Base-by-base conservation (phyloP, 1,140 invertebrate species). In the Meloidogyne exigua region DNA sequence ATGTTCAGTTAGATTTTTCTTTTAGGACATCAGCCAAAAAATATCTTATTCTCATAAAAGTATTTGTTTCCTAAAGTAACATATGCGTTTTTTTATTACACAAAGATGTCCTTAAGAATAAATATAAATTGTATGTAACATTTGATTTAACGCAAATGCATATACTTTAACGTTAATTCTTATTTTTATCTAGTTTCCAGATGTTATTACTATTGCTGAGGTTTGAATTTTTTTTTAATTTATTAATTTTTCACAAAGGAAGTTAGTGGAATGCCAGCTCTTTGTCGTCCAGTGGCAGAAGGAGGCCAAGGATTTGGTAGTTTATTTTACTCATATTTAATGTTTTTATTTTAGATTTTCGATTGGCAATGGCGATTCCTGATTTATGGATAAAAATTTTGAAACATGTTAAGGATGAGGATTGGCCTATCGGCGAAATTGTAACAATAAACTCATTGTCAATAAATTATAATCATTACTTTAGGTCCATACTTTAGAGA, bases 221-320 rank as follows among this genome's bases (percentile, higher is more conserved):
- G 68, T 74, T 72, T 67, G 15, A 28, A 18, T 18, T 67, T 67
- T 7, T 67, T 68, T 11, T 64, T 77, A 13, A 39, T 21, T 36
- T 62, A 84, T 85, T 10, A 78, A 92, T 65, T 62, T 69, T 72
- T 72, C 9, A 39, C 11, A 76, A n/a, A 57, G 91, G 96, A 99
- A 90, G 96, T 99, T 0, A 96, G 94, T 68, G 97, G 97, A 64
- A 99, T 99, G 96, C 97, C 97, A 44, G 95, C 91, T 13, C 89
- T 95, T 23, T 98, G 97, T 88, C 91, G 96, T 3, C 95, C 96
- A 1, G 91, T 98, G 0, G 85, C 89, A 23, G 95, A 99, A 90
- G 97, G 95, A 64, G 95, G 95, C 11, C 90, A 91, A 73, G 97
- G 97, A 1, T 99, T 99, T 89, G 96, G 99, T 88, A 99, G 95